phyloP scores from a whole-genome alignment of 2,113 vertebrate species.

The Amblyopsis rosae region DNA sequence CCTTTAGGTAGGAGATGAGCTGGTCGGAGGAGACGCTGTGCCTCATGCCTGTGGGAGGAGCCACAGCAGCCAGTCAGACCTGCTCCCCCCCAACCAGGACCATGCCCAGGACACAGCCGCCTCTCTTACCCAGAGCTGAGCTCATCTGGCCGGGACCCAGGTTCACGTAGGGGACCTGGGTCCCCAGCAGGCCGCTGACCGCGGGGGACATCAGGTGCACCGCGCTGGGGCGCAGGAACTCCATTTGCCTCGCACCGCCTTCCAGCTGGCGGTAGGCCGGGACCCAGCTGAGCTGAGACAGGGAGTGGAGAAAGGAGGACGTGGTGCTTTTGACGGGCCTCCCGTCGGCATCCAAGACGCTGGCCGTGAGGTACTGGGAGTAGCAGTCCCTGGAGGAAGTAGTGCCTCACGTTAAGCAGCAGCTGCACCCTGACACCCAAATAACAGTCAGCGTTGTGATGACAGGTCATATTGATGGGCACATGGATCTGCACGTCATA shows the following conservation, averaged over 20 bases:
- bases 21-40: conserved; percentile 59
- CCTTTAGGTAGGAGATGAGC: conserved; percentile 73
- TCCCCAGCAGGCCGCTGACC: conserved; percentile 66
- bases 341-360: conserved; percentile 65
- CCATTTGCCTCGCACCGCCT: conserved; percentile 9
- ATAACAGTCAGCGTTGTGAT: too few relatives aligned
- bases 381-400: conserved; percentile 67
- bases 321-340: conserved; percentile 41
- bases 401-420: not conserved
- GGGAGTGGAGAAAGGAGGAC: conserved; percentile 72
- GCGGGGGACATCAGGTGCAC: conserved; percentile 69
- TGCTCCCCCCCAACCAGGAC: not conserved
- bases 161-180: conserved; percentile 71
- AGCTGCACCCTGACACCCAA: too few relatives aligned
- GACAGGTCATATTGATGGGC: too few relatives aligned
- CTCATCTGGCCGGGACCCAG: conserved; percentile 69
- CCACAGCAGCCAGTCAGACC: not conserved
- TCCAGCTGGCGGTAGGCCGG: conserved; percentile 54
- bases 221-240: conserved; percentile 59
- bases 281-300: conserved; percentile 73
- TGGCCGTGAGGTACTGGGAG: conserved; percentile 73
- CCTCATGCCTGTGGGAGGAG: conserved; percentile 67
- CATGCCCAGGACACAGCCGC: not conserved
- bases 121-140: conserved; percentile 65
- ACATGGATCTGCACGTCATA: too few relatives aligned